Conservation (phyloP, 2,888 invertebrate genomes). For the Caenorhabditis virilis region DNA sequence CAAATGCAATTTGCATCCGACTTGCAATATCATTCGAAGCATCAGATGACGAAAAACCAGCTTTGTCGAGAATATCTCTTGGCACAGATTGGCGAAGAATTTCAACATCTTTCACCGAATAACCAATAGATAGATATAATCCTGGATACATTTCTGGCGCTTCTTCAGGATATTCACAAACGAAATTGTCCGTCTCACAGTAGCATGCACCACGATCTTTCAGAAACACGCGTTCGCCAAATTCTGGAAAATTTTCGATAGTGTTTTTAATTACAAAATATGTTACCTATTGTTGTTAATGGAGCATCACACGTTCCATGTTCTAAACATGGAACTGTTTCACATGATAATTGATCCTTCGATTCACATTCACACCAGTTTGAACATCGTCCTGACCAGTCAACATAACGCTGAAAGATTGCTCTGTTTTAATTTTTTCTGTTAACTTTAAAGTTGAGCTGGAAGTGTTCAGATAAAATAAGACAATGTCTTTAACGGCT, state of each 20-base stretch:
- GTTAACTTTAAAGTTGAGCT: background rate
- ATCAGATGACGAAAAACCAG: conserved; percentile 54
- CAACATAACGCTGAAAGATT: conserved; percentile 47
- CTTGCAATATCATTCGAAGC: conserved; percentile 57
- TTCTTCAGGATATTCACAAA: conserved; percentile 60
- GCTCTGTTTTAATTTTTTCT: background rate
- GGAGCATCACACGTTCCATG: conserved; percentile 51
- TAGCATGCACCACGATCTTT: conserved; percentile 64
- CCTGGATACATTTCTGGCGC: conserved; percentile 52
- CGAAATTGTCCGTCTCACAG: conserved; percentile 58
- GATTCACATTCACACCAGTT: conserved; percentile 63
- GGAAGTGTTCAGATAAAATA: background rate
- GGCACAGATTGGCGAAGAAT: conserved; percentile 56
- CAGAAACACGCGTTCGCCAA: conserved; percentile 63
- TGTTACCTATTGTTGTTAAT: conserved; percentile 55
- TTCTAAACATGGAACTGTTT: conserved; percentile 52
- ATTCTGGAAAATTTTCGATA: conserved; percentile 39
- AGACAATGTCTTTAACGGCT: background rate
- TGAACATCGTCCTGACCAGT: conserved; percentile 63
- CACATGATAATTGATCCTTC: conserved; percentile 53
- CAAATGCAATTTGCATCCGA: conserved; percentile 61
- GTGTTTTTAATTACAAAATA: background rate
- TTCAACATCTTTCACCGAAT: conserved; percentile 56
- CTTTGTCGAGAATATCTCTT: conserved; percentile 48
- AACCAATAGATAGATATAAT: conserved; percentile 60